Conservation (phyloP, 2,797 vertebrate genomes). For the Periparus ater region DNA sequence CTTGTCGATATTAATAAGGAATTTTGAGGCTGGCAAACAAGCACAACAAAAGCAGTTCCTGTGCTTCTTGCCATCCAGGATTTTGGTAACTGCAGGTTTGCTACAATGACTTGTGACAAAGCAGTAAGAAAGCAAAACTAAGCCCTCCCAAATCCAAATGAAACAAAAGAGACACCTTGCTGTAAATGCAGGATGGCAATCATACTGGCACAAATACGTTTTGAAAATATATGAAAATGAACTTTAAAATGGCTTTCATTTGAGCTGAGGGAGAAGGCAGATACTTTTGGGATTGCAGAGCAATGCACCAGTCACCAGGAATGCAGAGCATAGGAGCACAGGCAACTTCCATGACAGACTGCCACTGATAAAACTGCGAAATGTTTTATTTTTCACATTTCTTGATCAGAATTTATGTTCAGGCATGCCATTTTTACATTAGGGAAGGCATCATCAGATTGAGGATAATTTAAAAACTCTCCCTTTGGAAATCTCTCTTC, state of each 20-base stretch:
- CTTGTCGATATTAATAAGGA: conserved; percentile 6
- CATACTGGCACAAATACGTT: not conserved
- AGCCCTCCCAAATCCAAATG: not conserved
- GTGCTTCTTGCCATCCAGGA: not conserved
- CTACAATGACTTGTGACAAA: conserved; percentile 19
- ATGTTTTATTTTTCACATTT: not conserved
- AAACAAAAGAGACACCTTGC: not conserved
- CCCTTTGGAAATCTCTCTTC: not conserved
- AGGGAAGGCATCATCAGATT: not conserved
- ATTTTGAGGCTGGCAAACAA: not conserved
- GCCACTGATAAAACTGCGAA: not conserved
- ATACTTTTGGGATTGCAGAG: not conserved
- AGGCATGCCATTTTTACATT: not conserved
- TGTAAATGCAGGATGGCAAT: not conserved
- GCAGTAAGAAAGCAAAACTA: conserved; percentile 30
- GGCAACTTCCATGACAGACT: not conserved
- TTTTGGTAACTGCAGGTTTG: conserved; percentile 30
- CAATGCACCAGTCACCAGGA: not conserved
- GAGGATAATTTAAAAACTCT: not conserved
- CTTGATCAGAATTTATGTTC: not conserved
- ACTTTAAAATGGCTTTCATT: not conserved
- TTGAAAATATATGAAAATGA: not conserved
- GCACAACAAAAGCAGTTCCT: not conserved
- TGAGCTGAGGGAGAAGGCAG: not conserved
- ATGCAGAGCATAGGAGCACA: not conserved